Base-by-base conservation (phyloP, 2,888 invertebrate genomes). In the Desoria tigrina region DNA sequence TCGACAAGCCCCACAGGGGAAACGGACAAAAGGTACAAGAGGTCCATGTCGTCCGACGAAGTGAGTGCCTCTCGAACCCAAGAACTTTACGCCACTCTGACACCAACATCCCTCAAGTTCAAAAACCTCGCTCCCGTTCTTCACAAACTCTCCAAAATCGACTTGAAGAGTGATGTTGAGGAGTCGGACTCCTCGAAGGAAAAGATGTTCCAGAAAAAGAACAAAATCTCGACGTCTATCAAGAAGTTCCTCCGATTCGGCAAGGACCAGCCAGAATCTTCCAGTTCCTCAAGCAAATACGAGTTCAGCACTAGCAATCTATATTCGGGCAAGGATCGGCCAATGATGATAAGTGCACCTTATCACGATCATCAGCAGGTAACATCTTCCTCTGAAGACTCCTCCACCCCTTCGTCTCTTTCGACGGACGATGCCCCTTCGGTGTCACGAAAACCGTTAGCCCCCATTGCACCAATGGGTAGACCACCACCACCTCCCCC, bases 401-500 rank as follows among this genome's bases (percentile, higher is more conserved):
- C 55, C 28, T 55, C 55, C 11, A 55, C 28, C 9, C 16, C 42
- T 7, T 23, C 42, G 4, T 18, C 57, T 21, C 2, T 42, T 11
- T 57, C 57, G 7, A 4, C 32, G 7, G 65, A 71, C 26, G 66
- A 68, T 51, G 55, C 53, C 21, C 39, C 55, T 37, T 21, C 61
- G 23, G 68, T 62, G 42, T 49, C 50, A 37, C 68, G 64, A 54
- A 66, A 63, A 49, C 66, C 68, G 24, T 63, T 61, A 11, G 49
- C 65, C 60, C 57, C 42, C 6, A 16, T 11, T 2, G 11, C 32
- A 32, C 65, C 68, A 21, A 39, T 66, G 28, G 63, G 58, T 45
- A 63, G 71, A 18, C 76, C 76, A 11, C 76, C 76, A 23, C 76
- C 76, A 24, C 76, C 76, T 6, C 76, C 76, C n/a, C 69, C 69